Evolutionary conservation across 2,888 invertebrate species (phyloP).

Genomic region (Eupithecia vulgata): DNA sequence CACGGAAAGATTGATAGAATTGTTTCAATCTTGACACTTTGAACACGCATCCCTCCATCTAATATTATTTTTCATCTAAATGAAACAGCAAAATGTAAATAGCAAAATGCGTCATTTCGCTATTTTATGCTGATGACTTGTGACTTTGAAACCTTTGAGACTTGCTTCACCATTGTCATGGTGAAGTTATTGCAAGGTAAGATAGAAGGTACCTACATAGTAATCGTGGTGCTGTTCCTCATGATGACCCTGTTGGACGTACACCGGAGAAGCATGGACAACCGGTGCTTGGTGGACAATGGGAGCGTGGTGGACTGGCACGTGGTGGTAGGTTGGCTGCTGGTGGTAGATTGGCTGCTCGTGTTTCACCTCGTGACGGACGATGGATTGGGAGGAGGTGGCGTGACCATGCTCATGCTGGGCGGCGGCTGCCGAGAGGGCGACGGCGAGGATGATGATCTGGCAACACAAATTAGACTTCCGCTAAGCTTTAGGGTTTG

Average conservation of each 20-base stretch:
- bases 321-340: slow-evolving; percentile 33
- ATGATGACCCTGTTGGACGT: slow-evolving; percentile 45
- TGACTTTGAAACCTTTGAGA: too few species aligned
- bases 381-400: slow-evolving; percentile 54
- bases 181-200: neutral
- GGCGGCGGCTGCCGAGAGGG: slow-evolving; percentile 50
- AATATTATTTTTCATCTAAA: too few species aligned
- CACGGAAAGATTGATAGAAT: too few species aligned
- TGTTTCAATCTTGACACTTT: too few species aligned
- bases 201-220: slow-evolving; percentile 53
- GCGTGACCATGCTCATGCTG: slow-evolving; percentile 57
- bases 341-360: slow-evolving; percentile 34
- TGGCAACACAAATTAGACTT: slow-evolving; percentile 20
- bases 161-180: too few species aligned
- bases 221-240: slow-evolving; percentile 58
- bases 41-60: too few species aligned
- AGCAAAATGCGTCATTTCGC: too few species aligned
- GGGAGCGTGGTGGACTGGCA: slow-evolving; percentile 32
- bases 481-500: neutral
- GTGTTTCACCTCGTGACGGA: slow-evolving; percentile 48
- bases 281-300: slow-evolving; percentile 28
- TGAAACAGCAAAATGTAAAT: too few species aligned
- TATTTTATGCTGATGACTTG: too few species aligned
- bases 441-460: slow-evolving; percentile 47
- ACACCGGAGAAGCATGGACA: slow-evolving; percentile 33